phyloP scores from a whole-genome alignment of 2,888 invertebrate genomes.

The Peribatodes rhomboidaria region DNA sequence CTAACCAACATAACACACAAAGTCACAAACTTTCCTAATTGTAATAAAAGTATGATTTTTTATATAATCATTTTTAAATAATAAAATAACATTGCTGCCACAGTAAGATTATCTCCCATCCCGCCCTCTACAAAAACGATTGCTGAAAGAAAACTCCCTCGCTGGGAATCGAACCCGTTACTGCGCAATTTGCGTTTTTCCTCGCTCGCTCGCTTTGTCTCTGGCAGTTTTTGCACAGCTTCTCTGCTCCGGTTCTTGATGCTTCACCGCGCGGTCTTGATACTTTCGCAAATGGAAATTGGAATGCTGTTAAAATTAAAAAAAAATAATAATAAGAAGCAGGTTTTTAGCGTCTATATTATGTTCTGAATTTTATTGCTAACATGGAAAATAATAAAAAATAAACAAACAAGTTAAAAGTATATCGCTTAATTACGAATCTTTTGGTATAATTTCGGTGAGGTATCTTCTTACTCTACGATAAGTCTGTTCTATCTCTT shows the following conservation, averaged over 20 bases:
- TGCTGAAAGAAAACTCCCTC: slow-evolving; percentile 47
- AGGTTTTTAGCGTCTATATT: too few relatives aligned
- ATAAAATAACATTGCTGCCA: neutral
- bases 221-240: slow-evolving; percentile 63
- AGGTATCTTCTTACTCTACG: too few relatives aligned
- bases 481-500: too few relatives aligned
- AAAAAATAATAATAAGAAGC: neutral
- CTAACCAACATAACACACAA: too few relatives aligned
- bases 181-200: slow-evolving; percentile 81
- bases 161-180: slow-evolving; percentile 77
- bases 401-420: too few relatives aligned
- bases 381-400: neutral
- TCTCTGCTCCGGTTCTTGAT: slow-evolving; percentile 59
- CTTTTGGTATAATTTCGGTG: too few relatives aligned
- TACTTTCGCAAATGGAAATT: slow-evolving; percentile 43
- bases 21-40: too few relatives aligned
- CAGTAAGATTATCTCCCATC: slow-evolving; percentile 46
- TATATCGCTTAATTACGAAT: too few relatives aligned
- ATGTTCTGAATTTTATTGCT: too few relatives aligned
- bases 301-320: neutral
- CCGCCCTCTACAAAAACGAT: neutral
- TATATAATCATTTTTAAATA: neutral
- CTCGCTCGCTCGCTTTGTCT: slow-evolving; percentile 77
- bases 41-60: too few relatives aligned
- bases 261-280: slow-evolving; percentile 56